A percentile compares a stretch with the other conserved stretches of the same genome.
phyloP scores from a whole-genome alignment of 2,888 invertebrate genomes.

The Lamellibrachia columna region DNA sequence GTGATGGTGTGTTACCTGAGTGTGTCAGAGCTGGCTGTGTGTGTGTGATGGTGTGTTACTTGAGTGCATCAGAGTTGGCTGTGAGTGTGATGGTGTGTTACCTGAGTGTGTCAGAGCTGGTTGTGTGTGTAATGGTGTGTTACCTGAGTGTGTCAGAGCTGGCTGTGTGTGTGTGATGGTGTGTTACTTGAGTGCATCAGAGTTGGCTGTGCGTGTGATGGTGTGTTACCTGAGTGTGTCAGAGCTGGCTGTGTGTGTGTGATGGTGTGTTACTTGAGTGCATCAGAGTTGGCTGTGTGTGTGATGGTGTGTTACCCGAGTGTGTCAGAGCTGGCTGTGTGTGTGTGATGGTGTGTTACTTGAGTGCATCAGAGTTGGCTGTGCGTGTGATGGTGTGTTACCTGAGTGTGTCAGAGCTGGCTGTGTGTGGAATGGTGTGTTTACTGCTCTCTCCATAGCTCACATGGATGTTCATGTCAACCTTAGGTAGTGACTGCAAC shows the following conservation, averaged over 20 bases:
- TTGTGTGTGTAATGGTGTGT: background rate
- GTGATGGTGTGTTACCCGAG: background rate
- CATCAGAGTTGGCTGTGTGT: background rate
- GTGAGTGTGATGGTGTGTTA: background rate
- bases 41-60: background rate
- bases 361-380: no score
- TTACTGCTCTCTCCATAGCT: background rate
- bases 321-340: background rate
- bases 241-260: no score
- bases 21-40: no score
- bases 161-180: background rate
- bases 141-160: no score
- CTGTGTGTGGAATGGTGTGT: background rate
- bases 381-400: background rate
- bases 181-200: background rate
- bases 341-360: background rate
- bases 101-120: background rate
- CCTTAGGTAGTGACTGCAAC: background rate
- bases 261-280: background rate
- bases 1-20: no score
- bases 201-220: background rate
- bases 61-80: background rate
- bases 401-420: no score
- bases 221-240: background rate
- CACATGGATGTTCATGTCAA: background rate